Evolutionary conservation across 2,797 vertebrate species (phyloP).

Genomic region (Cyclopterus lumpus): DNA sequence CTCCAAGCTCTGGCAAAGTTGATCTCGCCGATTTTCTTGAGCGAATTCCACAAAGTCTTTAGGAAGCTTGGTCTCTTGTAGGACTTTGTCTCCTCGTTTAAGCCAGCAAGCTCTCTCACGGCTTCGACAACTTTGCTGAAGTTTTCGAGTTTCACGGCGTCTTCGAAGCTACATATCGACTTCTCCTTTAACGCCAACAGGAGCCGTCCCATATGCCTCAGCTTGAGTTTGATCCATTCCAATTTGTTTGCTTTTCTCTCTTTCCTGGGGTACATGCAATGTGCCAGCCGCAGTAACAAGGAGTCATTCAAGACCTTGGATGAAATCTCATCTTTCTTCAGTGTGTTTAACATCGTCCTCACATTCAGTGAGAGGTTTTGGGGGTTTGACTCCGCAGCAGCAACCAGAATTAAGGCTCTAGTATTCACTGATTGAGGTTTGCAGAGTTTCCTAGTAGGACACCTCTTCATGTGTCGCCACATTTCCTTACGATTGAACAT

Average conservation of each 20-base stretch:
- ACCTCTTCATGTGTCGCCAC: slow-evolving; percentile 53
- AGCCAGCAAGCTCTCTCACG: slow-evolving; percentile 14
- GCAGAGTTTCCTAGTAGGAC: slow-evolving; percentile 1
- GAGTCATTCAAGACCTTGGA: slow-evolving; percentile 45
- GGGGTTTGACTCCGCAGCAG: slow-evolving; percentile 15
- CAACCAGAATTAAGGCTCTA: slow-evolving; percentile 38
- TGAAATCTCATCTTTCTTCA: slow-evolving; percentile 53
- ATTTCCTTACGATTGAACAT: slow-evolving; percentile 22
- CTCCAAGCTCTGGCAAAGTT: slow-evolving; percentile 31
- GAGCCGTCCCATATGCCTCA: slow-evolving; percentile 55
- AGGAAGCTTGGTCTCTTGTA: not conserved
- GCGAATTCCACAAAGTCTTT: not conserved
- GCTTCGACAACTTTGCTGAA: slow-evolving; percentile 39
- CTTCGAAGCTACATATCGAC: slow-evolving; percentile 52
- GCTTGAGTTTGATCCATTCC: not conserved
- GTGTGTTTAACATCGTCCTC: slow-evolving; percentile 35
- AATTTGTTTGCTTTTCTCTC: not conserved
- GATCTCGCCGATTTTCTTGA: slow-evolving; percentile 46
- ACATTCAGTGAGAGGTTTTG: slow-evolving; percentile 33
- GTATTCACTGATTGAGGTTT: not conserved
- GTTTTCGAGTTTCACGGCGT: slow-evolving; percentile 52
- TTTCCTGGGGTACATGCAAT: slow-evolving; percentile 32
- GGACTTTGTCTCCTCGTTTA: not conserved
- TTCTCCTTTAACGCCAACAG: slow-evolving; percentile 46
- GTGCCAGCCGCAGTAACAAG: slow-evolving; percentile 52